Percentiles rank a stretch among this genome's conserved stretches.
Evolutionary conservation across 2,113 vertebrate species (phyloP).

Genomic region (Psittacula cyanocephala): DNA sequence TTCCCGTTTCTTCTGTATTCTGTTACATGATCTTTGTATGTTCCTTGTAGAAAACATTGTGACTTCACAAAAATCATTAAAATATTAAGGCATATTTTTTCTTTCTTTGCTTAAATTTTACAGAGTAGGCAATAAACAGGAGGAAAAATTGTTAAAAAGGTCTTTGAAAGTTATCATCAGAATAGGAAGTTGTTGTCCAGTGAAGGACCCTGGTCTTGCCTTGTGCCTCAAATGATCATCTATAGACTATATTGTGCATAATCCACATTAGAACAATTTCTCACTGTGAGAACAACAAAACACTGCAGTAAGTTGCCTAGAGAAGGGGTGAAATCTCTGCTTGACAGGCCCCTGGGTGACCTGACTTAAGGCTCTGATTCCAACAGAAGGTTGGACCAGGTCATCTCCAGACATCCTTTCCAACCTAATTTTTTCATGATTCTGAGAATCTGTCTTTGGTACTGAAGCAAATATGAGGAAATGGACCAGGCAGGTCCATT

Average conservation of each 20-base stretch:
- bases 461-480: background rate
- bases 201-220: background rate
- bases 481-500: background rate
- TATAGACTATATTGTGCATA: fast-evolving
- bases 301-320: background rate
- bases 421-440: background rate
- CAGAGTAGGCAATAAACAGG: background rate
- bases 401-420: background rate
- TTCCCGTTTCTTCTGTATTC: background rate
- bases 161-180: background rate
- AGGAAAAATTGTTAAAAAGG: background rate
- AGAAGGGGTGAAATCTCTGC: background rate
- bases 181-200: background rate
- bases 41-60: background rate
- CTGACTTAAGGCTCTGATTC: background rate
- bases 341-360: background rate
- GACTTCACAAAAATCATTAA: background rate
- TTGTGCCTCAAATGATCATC: background rate
- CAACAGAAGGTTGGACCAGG: background rate
- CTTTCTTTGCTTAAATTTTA: background rate
- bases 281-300: background rate
- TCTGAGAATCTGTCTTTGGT: background rate
- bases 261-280: background rate
- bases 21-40: background rate
- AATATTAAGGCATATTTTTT: background rate